phyloP scores from a whole-genome alignment of 2,888 invertebrate species.

The Latrodectus elegans region DNA sequence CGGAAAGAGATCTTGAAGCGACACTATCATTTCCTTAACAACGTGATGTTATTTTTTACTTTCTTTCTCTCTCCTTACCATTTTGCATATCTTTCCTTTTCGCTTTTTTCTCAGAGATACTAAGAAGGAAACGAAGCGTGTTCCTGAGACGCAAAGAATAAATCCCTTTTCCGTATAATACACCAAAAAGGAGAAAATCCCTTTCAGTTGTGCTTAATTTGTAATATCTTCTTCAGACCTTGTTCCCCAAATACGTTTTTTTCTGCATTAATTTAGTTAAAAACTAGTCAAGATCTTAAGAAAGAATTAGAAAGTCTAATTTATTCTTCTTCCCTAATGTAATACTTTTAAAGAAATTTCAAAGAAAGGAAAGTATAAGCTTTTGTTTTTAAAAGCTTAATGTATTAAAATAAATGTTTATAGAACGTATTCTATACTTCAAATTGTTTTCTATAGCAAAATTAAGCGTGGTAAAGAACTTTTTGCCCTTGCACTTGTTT shows the following conservation, averaged over 20 bases:
- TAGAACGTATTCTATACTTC: too few species aligned
- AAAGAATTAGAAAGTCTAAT: too few species aligned
- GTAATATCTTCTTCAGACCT: not conserved
- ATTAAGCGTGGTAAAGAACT: too few species aligned
- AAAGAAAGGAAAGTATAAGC: too few species aligned
- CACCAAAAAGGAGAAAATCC: not conserved
- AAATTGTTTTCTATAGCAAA: too few species aligned
- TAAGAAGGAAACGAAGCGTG: constrained; percentile 19
- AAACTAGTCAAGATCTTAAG: not conserved
- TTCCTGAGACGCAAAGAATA: constrained; percentile 7
- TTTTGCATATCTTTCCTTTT: constrained; percentile 23
- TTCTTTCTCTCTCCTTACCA: too few species aligned
- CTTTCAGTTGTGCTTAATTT: constrained; percentile 5
- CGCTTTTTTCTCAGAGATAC: constrained; percentile 15
- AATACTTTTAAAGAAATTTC: too few species aligned
- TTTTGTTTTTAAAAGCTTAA: too few species aligned
- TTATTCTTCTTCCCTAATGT: too few species aligned
- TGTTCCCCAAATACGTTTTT: not conserved
- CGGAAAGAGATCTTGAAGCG: constrained; percentile 8
- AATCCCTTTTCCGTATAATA: constrained; percentile 1
- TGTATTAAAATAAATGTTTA: too few species aligned
- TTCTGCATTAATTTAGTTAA: not conserved
- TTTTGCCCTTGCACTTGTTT: too few species aligned
- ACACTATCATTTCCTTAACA: constrained; percentile 28
- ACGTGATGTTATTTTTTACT: constrained; percentile 12